phyloP scores from a whole-genome alignment of 2,888 invertebrate species.

The Formica aserva region DNA sequence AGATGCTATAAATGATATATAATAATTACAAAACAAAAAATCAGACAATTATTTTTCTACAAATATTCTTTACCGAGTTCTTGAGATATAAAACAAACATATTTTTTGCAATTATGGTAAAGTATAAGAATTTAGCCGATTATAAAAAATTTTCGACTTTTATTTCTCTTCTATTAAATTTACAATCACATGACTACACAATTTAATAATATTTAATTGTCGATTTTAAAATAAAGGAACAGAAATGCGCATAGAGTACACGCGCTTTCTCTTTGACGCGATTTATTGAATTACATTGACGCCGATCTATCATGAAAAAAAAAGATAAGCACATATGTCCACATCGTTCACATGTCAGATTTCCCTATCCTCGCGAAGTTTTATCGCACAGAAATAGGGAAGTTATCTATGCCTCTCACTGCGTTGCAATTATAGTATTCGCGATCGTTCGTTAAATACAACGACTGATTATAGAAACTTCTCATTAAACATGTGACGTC shows the following conservation, averaged over 20 bases:
- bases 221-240: background rate
- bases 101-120: background rate
- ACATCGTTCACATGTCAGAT: constrained; percentile 8
- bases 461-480: constrained; percentile 10
- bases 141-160: background rate
- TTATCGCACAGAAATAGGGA: background rate
- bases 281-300: constrained; percentile 29
- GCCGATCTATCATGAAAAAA: constrained; percentile 5
- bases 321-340: constrained; percentile 18
- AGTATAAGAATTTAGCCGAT: background rate
- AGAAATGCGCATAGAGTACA: background rate
- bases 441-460: constrained; percentile 16
- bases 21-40: background rate
- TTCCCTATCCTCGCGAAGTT: background rate
- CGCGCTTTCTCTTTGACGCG: constrained; percentile 18
- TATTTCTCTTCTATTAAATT: background rate
- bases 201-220: background rate
- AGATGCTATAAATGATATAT: background rate
- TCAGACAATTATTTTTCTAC: background rate
- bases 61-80: background rate
- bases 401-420: constrained; percentile 4
- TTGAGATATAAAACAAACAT: background rate
- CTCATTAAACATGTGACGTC: constrained; percentile 34
- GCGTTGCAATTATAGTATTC: constrained; percentile 15
- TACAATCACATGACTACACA: background rate